Base-by-base conservation (phyloP, 2,888 invertebrate genomes). In the Sympetrum striolatum region DNA sequence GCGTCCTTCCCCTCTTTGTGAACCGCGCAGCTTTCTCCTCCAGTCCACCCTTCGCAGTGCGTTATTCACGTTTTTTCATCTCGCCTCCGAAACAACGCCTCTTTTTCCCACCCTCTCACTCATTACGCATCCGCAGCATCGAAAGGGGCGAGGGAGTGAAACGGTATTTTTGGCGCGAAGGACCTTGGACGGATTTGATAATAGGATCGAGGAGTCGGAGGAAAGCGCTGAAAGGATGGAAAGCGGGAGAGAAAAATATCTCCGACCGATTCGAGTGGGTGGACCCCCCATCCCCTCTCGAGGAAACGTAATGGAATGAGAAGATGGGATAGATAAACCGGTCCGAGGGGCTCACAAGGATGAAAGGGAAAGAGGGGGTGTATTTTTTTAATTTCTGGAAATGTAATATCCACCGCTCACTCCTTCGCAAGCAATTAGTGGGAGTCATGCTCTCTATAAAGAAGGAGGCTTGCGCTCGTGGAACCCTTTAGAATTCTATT, bases 391-490 rank as follows among this genome's bases (percentile, higher is more conserved):
- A 86, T 86, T 86, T 86, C 86, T 86, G 86, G 86, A 86, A 86
- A 86, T 86, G 86, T 86, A 86, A 86, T 86, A 86, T 86, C 86
- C 37, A 86, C 60, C 60, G 60, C 37, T 86, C 86, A n/a, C 86
- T 86, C 37, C 86, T 86, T 86, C 37, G 58, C 86, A 86, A 60
- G 86, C 86, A 86, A 86, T 86, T 86, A 86, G 86, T 86, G 86
- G 86, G 64, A 86, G 86, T 86, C 86, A 86, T 86, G 86, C 60
- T 86, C 86, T 35, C 86, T 64, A 86, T 86, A 86, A 86, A 86
- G 86, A 86, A 86, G 86, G 64, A 31, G 37, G 18, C 58, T 64
- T 86, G 31, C 60, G 86, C 37, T 35, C 86, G 25, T 58, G 82
- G 53, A 53, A 60, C 86, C 60, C 64, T 86, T 86, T 60, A 86